Conservation (phyloP, 1,140 invertebrate species). For the Heliconius nattereri region DNA sequence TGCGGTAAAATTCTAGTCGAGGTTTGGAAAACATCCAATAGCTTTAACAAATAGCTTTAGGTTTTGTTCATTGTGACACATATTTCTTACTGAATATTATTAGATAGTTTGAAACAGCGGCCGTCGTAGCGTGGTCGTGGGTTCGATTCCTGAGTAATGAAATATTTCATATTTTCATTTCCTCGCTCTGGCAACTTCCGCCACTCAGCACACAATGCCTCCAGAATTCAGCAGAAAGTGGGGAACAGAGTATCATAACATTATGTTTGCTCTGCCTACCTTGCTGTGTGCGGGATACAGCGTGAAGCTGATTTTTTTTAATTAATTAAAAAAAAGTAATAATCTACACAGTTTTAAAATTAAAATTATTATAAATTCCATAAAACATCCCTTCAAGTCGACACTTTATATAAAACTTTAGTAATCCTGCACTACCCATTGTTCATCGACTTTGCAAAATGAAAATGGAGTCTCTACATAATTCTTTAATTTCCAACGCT, state of each 20-base stretch:
- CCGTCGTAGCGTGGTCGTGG: too few species aligned
- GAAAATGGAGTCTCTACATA: constrained; percentile 32
- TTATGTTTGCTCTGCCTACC: too few species aligned
- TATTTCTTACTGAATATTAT: constrained; percentile 19
- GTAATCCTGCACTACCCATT: constrained; percentile 20
- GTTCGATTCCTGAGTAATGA: too few species aligned
- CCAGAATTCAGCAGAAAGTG: too few species aligned
- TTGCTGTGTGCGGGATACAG: too few species aligned
- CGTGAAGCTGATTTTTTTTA: too few species aligned
- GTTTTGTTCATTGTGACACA: constrained; percentile 24
- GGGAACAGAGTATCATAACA: too few species aligned
- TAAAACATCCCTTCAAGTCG: constrained; percentile 4
- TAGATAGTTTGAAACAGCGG: neutral
- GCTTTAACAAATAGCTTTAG: constrained; percentile 21
- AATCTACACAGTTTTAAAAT: too few species aligned
- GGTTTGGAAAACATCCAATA: constrained; percentile 16
- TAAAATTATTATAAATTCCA: neutral
- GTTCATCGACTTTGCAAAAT: constrained; percentile 21
- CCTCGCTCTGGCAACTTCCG: too few species aligned
- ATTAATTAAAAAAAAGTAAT: too few species aligned
- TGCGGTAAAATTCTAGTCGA: neutral
- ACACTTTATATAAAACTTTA: constrained; percentile 25
- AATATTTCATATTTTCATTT: too few species aligned
- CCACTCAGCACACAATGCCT: too few species aligned
- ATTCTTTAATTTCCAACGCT: constrained; percentile 30